Conservation (phyloP, 2,113 vertebrate genomes). For the Neotragus pygmaeus region DNA sequence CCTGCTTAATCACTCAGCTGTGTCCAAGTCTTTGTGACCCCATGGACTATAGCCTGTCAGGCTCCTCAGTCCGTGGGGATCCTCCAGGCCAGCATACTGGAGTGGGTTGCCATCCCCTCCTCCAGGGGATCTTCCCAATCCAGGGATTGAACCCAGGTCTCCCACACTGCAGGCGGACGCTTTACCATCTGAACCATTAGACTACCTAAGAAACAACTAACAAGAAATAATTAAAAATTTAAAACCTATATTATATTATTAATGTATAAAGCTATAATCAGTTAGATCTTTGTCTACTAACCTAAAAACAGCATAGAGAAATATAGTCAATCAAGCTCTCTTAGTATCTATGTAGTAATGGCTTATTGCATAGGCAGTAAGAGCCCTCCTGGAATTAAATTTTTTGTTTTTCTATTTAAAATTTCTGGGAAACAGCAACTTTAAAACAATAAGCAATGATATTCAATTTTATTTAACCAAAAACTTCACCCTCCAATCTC, state of each 20-base stretch:
- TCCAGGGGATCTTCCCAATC: neutral
- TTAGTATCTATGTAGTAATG: neutral
- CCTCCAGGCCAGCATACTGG: neutral
- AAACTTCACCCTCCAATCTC: neutral
- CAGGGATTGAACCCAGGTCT: neutral
- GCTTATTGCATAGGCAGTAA: neutral
- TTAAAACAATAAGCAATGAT: neutral
- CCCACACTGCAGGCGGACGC: neutral
- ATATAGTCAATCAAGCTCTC: neutral
- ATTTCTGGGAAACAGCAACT: neutral
- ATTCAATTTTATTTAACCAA: slow-evolving; percentile 9
- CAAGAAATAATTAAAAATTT: slow-evolving; percentile 65
- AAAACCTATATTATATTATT: slow-evolving; percentile 58
- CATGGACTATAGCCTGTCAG: neutral
- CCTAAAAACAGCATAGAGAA: neutral
- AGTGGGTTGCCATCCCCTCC: neutral
- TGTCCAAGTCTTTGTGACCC: neutral
- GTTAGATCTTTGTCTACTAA: neutral
- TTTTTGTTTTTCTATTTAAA: neutral
- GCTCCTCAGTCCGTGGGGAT: neutral
- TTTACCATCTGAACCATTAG: neutral
- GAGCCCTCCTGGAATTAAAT: neutral
- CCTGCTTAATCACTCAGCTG: neutral
- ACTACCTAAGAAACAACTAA: slow-evolving; percentile 43
- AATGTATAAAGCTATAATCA: neutral